These are phyloP conservation scores for Phrynosoma platyrhinos DNA, from an alignment of 2,113 vertebrate genomes.

Conservation along the genomic window DNA sequence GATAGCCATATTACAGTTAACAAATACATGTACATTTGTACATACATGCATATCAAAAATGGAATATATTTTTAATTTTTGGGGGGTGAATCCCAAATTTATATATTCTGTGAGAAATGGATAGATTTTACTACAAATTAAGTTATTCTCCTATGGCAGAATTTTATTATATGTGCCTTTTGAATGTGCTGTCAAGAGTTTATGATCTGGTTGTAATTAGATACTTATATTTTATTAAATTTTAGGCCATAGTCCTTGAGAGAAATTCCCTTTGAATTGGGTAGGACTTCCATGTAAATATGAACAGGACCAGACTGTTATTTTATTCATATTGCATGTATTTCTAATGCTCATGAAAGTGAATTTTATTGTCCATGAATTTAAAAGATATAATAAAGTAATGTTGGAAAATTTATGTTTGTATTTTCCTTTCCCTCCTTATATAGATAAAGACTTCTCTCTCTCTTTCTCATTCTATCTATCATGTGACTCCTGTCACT, in stretches of 20 bases:
- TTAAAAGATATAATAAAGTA: neutral
- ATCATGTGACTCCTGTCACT: no score
- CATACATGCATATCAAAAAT: neutral
- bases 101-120: neutral
- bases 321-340: neutral
- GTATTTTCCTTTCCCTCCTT: no score
- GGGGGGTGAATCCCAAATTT: neutral
- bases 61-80: neutral
- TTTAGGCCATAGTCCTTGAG: neutral
- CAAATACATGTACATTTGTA: neutral
- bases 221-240: constrained; percentile 27
- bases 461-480: no score
- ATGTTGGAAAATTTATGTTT: neutral
- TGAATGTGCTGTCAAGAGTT: neutral
- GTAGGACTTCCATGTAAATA: neutral
- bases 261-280: neutral
- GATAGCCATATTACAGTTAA: neutral
- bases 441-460: no score
- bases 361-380: neutral
- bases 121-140: constrained; percentile 1
- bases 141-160: neutral
- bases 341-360: neutral
- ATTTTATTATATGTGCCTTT: constrained; percentile 11
- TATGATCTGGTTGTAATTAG: constrained; percentile 10
- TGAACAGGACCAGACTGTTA: no score